Conservation (phyloP, 2,888 invertebrate species). For the Octonoba sinensis region DNA sequence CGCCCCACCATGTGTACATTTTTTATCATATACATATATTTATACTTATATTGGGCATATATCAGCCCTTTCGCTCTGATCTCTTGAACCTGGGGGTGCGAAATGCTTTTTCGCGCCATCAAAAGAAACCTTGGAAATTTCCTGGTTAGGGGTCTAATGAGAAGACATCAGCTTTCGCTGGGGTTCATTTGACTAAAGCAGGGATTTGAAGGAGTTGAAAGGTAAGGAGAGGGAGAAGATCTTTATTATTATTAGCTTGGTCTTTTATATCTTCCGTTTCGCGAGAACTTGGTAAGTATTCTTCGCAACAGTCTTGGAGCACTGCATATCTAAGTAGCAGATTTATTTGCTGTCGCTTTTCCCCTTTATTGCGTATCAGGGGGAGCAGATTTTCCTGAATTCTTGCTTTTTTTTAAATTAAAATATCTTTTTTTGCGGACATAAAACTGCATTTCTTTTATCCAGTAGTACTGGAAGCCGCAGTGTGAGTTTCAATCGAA, state of each 20-base stretch:
- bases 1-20: slow-evolving; percentile 37
- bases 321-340: slow-evolving; percentile 1
- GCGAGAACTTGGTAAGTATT: background rate
- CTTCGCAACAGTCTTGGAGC: background rate
- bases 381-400: too few species aligned
- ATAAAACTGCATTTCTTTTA: too few species aligned
- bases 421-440: too few species aligned
- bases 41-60: too few species aligned
- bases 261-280: slow-evolving; percentile 3
- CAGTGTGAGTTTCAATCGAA: too few species aligned
- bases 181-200: slow-evolving; percentile 59
- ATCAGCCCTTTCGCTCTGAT: slow-evolving; percentile 14
- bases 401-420: too few species aligned
- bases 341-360: too few species aligned
- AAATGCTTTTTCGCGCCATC: slow-evolving; percentile 28
- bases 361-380: too few species aligned
- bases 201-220: slow-evolving; percentile 33
- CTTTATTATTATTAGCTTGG: slow-evolving; percentile 59
- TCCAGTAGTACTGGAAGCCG: too few species aligned
- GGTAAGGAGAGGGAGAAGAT: slow-evolving; percentile 13
- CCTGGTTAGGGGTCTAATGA: slow-evolving; percentile 54
- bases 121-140: slow-evolving; percentile 45
- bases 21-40: slow-evolving; percentile 28
- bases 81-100: slow-evolving; percentile 39
- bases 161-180: slow-evolving; percentile 40